Evolutionary conservation across 2,888 invertebrate species (phyloP).

Genomic region (Sinodicranocentrus sp.): DNA sequence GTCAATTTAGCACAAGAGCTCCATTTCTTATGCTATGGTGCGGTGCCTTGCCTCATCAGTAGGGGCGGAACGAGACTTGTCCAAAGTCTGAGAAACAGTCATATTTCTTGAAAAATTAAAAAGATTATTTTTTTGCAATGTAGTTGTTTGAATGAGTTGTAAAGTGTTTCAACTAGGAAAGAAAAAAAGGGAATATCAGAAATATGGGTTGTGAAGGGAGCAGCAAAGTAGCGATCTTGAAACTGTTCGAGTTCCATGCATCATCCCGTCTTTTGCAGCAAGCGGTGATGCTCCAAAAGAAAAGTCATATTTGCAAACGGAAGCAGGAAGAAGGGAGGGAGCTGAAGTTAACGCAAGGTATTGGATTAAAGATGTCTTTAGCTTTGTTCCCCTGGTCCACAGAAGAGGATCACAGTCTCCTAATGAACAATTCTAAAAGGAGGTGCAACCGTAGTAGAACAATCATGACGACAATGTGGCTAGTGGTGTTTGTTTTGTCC

Average conservation of each 20-base stretch:
- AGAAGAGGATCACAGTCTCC: too few species aligned
- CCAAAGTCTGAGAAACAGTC: slow-evolving; percentile 7
- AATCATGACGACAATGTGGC: slow-evolving; percentile 13
- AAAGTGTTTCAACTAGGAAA: not conserved
- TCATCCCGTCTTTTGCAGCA: slow-evolving; percentile 48
- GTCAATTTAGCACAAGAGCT: not conserved
- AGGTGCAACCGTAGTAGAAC: not conserved
- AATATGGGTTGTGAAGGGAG: slow-evolving; percentile 67
- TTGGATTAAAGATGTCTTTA: not conserved
- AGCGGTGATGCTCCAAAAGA: slow-evolving; percentile 33
- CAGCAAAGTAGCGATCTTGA: slow-evolving; percentile 53
- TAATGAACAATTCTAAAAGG: not conserved
- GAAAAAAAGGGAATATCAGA: not conserved
- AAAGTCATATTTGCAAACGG: not conserved
- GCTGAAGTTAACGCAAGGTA: slow-evolving; percentile 38
- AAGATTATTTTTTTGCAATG: slow-evolving; percentile 24
- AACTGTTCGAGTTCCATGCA: slow-evolving; percentile 58
- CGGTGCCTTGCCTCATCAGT: not conserved
- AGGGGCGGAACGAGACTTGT: slow-evolving; percentile 11
- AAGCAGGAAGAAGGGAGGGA: not conserved
- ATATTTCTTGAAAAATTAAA: not conserved
- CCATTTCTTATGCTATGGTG: not conserved
- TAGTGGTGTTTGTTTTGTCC: slow-evolving; percentile 44
- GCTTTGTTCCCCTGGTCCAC: slow-evolving; percentile 8
- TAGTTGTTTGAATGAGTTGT: slow-evolving; percentile 4